phyloP scores from a whole-genome alignment of 2,888 invertebrate species.

The Stegana nigrithorax region DNA sequence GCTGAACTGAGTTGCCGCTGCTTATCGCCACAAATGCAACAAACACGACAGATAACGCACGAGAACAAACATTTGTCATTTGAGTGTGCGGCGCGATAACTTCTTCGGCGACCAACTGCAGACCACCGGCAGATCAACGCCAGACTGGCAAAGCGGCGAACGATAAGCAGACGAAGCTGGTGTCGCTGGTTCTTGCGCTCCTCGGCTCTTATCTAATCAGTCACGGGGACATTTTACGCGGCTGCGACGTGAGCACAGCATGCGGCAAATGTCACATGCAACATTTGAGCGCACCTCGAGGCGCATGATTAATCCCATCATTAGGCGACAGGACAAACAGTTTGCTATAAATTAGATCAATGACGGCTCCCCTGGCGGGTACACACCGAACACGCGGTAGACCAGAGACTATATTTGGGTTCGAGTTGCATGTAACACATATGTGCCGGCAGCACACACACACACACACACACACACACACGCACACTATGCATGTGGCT shows the following conservation, averaged over 20 bases:
- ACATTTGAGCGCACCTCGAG: too few species aligned
- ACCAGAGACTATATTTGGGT: conserved; percentile 9
- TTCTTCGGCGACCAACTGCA: too few species aligned
- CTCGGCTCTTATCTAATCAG: conserved; percentile 7
- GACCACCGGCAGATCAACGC: too few species aligned
- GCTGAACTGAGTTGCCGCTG: not conserved
- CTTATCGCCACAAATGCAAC: conserved; percentile 3
- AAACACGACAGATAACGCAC: not conserved
- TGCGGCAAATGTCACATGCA: not conserved
- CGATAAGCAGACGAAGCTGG: not conserved
- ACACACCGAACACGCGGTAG: too few species aligned
- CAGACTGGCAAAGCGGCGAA: conserved; percentile 1
- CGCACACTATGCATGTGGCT: too few species aligned
- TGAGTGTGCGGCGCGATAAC: not conserved
- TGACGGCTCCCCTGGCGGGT: too few species aligned
- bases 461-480: too few species aligned
- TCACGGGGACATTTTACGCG: not conserved
- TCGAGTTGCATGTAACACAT: conserved; percentile 25
- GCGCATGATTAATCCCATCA: not conserved
- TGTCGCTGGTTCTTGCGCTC: not conserved
- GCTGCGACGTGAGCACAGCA: not conserved
- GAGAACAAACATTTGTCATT: conserved; percentile 6
- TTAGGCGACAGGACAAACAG: not conserved
- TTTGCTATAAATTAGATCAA: not conserved
- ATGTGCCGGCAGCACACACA: too few species aligned